These are phyloP conservation scores for Pantherophis guttatus DNA, from an alignment of 2,113 vertebrate genomes.

Conservation along the genomic window DNA sequence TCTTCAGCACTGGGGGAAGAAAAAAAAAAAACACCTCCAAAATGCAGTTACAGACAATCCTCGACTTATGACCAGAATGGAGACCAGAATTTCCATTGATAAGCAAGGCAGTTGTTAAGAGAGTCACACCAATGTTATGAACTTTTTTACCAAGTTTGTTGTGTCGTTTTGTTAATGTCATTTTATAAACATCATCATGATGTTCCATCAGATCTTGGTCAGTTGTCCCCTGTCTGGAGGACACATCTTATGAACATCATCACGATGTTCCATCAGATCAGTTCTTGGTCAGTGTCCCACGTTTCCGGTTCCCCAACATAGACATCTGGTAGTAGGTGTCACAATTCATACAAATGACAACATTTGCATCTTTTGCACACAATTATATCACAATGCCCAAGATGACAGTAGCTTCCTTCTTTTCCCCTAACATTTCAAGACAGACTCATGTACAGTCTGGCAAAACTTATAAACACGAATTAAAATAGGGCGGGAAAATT, in stretches of 20 bases:
- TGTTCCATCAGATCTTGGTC: too few relatives aligned
- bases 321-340: background rate
- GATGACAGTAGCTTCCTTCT: background rate
- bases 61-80: background rate
- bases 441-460: background rate
- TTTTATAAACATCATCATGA: too few relatives aligned
- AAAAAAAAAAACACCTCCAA: too few relatives aligned
- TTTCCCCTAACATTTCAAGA: background rate
- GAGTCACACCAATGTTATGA: too few relatives aligned
- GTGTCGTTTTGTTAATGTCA: too few relatives aligned
- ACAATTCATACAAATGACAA: background rate
- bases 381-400: background rate
- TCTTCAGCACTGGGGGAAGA: background rate
- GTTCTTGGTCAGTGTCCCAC: too few relatives aligned
- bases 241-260: too few relatives aligned
- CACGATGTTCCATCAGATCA: too few relatives aligned
- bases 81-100: too few relatives aligned
- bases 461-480: background rate
- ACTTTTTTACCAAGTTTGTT: too few relatives aligned
- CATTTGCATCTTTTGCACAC: background rate
- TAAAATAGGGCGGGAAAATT: background rate
- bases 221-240: too few relatives aligned
- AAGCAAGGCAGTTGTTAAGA: too few relatives aligned
- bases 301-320: background rate
- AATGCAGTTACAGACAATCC: background rate